Base-by-base conservation (phyloP, 2,113 vertebrate genomes). In the Callionymus lyra region DNA sequence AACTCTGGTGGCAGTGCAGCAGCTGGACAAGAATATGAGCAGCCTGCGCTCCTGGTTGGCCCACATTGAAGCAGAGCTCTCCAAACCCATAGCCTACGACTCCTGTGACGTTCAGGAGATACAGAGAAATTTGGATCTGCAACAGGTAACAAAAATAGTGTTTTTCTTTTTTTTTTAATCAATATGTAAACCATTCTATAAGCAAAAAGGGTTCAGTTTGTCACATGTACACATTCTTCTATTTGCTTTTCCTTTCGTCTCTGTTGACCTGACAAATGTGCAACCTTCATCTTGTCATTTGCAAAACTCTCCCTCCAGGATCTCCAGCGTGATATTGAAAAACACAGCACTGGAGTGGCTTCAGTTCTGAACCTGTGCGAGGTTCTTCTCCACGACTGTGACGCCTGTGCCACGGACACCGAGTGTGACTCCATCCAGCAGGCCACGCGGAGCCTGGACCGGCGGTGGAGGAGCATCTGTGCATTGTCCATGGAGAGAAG, bases 401-500 rank as follows among this genome's bases (percentile, higher is more conserved):
- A 99, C 6, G 94, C 94, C 9, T 99, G 95, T 6, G 86, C 94
- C 68, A 99, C 92, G 0, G 93, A 97, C 4, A 81, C 90, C 0
- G 94, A 98, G 75, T 97, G 90, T 14, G 90, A 95, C 60, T 97
- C 94, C 64, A 97, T 98, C 81, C 95, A 97, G 77, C 93, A 93
- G 72, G 94, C 95, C 2, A 96, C 94, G 0, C 88, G 91, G 1
- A 95, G 81, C 74, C 84, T 99, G 48, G 95, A 99, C 65, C 89
- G 94, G 56, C 88, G 92, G 12, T 99, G 95, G 95, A 89, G 95
- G 54, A 94, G 89, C 56, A 97, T 97, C 80, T 98, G 94, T 41
- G 91, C 94, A 21, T 86, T 91, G 86, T 97, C 94, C 10, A 92
- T 97, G 91, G 94, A 99, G 59, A 88, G 94, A 42, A 87, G 91